Conservation (phyloP, 1,140 invertebrate genomes). For the Orussus abietinus region DNA sequence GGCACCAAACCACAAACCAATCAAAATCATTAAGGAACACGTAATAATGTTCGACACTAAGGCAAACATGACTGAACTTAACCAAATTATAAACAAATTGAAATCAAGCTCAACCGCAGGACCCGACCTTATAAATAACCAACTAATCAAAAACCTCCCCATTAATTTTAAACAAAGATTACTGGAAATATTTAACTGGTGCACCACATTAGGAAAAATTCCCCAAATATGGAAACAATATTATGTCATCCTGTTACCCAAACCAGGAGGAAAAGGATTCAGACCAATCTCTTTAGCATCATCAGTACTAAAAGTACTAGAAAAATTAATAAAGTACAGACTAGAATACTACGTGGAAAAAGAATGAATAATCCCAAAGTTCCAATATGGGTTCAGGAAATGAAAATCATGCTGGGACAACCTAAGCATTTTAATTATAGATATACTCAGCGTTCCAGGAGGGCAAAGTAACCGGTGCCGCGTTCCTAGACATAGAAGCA, state of each 20-base stretch:
- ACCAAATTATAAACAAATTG: too few relatives aligned
- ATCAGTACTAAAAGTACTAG: conserved; percentile 17
- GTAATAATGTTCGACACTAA: too few relatives aligned
- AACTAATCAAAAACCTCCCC: neutral
- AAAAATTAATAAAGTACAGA: conserved; percentile 20
- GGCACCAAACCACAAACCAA: too few relatives aligned
- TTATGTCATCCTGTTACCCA: conserved; percentile 15
- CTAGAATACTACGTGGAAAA: conserved; percentile 15
- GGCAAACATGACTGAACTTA: too few relatives aligned
- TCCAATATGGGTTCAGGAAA: conserved; percentile 20
- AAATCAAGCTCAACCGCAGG: conserved; percentile 11
- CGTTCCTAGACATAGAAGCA: conserved; percentile 21
- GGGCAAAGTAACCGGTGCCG: conserved; percentile 1
- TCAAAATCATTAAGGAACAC: too few relatives aligned
- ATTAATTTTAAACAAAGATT: neutral
- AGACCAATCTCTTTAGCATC: conserved; percentile 23
- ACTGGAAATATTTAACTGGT: conserved; percentile 5
- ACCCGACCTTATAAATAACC: conserved; percentile 5
- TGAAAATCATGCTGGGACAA: conserved; percentile 13
- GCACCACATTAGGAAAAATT: neutral
- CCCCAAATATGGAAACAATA: conserved; percentile 8
- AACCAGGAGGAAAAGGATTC: conserved; percentile 10
- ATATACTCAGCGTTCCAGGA: conserved; percentile 5
- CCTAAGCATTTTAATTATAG: conserved; percentile 7
- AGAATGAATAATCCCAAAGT: conserved; percentile 8